Base-by-base conservation (phyloP, 1,140 invertebrate genomes). In the Venustaconcha ellipsiformis region DNA sequence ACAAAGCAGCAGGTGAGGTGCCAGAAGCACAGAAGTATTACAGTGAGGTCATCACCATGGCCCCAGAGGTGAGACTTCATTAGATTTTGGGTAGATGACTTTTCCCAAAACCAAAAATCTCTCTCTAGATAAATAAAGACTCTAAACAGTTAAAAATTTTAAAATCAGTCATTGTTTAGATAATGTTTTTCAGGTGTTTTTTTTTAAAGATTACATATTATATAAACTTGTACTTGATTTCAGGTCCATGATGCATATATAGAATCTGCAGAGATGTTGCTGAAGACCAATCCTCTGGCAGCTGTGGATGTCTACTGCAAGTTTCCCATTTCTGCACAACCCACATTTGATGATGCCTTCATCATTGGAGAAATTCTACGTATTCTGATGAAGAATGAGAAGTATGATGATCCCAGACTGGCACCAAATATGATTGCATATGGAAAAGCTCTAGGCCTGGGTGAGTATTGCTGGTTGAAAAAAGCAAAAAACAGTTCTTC, bases 211-310 rank as follows among this genome's bases (percentile, higher is more conserved):
- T 48, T 48, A 48, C 37, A 68, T n/a, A 55, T 62, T 23, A 73
- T 37, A 76, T 14, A 57, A 26, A 69, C 60, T 30, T 57, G 74
- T 18, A 20, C 72, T n/a, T 48, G 12, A 67, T 70, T 78, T 5
- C 57, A 89, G 88, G 80, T 88, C 13, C 89, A 90, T 78, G 88
- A 89, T 83, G 88, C 89, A 17, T 90, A 89, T 70, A 89, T 90
- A 20, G 89, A 90, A 66, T 72, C 82, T 74, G 89, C 87, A n/a
- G 88, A 90, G 57, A 89, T 89, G 87, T 62, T 90, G 63, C 67
- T 80, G 4, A 83, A 86, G 66, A 78, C 81, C n/a, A 83, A 89
- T 63, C 89, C 89, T 3, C 57, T 85, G 56, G 86, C 78, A 62
- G 89, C 89, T 67, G 89, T 90, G 13, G 87, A 90, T 78, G 81